Base-by-base conservation (phyloP, 2,797 vertebrate species). In the Muscicapa striata region DNA sequence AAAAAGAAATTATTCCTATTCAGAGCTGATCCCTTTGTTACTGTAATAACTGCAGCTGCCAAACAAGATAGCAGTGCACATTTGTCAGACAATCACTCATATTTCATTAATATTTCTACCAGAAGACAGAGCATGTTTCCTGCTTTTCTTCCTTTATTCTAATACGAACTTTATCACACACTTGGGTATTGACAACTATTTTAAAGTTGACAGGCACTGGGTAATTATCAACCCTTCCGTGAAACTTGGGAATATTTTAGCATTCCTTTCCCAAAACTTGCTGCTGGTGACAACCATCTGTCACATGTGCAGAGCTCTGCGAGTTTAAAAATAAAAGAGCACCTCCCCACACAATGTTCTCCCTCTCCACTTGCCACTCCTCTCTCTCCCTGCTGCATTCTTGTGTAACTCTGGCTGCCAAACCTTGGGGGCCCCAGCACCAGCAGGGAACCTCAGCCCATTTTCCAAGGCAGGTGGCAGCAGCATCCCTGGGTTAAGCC, bases 101-200 rank as follows among this genome's bases (percentile, higher is more conserved):
- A 94, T 94, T 94, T 95, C 95, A 96, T 93, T 96, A 96, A 96
- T 92, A 95, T 85, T 95, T 95, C 93, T 91, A 76, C 83, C 67
- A 95, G 78, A 93, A 92, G 82, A 95, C 82, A 91, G 59, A 85
- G 58, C 84, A 80, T 61, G 80, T 88, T 94, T 93, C 85, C 89
- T 87, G 84, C 84, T 86, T 87, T 94, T 93, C 89, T 77, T 77
- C 57, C 92, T 93, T 94, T 94, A 91, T 94, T 96, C 85, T 88
- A 89, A 95, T 90, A 77, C 3, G 36, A 92, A 83, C 86, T 95
- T 93, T 91, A 96, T 87, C 89, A 88, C 92, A 79, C 92, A 77
- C 84, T 94, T 90, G 94, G 94, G 92, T 89, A 96, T 93, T 97
- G 95, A 95, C 92, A 95, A 91, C 94, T 95, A 70, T 94, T 96